Percentiles rank a stretch among this genome's conserved stretches.
phyloP scores from a whole-genome alignment of 2,888 invertebrate species.

The Polyommatus iphigenia region DNA sequence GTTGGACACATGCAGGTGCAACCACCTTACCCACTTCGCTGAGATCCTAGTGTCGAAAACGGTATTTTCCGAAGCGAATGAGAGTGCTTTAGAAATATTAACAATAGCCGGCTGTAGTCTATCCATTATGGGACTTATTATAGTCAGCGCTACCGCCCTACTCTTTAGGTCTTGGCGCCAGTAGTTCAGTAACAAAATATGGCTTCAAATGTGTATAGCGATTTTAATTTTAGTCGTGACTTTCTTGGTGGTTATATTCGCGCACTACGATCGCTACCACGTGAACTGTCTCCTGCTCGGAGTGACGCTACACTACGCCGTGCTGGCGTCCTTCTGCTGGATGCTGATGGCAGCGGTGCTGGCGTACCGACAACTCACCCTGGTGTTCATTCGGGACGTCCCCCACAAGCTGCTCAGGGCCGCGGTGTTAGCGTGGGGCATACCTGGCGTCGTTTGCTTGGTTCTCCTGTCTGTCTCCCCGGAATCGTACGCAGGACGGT shows the following conservation, averaged over 20 bases:
- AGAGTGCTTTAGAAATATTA: slow-evolving; percentile 65
- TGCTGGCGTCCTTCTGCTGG: no score
- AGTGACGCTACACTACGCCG: slow-evolving; percentile 65
- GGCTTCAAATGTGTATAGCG: slow-evolving; percentile 78
- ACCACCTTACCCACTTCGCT: slow-evolving; percentile 79
- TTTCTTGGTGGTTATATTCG: slow-evolving; percentile 62
- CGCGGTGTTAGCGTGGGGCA: slow-evolving; percentile 70
- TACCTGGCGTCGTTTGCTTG: slow-evolving; percentile 53
- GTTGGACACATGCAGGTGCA: slow-evolving; percentile 50
- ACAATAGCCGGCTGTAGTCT: slow-evolving; percentile 73
- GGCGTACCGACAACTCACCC: slow-evolving; percentile 50
- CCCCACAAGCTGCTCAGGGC: slow-evolving; percentile 82
- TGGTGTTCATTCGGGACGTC: slow-evolving; percentile 81
- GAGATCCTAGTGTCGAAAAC: slow-evolving; percentile 69
- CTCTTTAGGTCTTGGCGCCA: slow-evolving; percentile 81
- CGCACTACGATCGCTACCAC: slow-evolving; percentile 56
- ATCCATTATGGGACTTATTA: slow-evolving; percentile 73
- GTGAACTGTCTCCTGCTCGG: slow-evolving; percentile 80
- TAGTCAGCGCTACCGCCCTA: slow-evolving; percentile 76
- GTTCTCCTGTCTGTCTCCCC: slow-evolving; percentile 76
- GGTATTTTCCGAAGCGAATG: slow-evolving; percentile 60
- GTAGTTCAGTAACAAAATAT: slow-evolving; percentile 81
- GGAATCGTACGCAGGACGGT: slow-evolving; percentile 67
- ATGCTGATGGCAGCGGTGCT: no score
- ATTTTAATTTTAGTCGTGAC: slow-evolving; percentile 68